Percentiles rank a stretch among this genome's conserved stretches.
Conservation (phyloP, 1,140 invertebrate genomes). For the Odontomachus brunneus region DNA sequence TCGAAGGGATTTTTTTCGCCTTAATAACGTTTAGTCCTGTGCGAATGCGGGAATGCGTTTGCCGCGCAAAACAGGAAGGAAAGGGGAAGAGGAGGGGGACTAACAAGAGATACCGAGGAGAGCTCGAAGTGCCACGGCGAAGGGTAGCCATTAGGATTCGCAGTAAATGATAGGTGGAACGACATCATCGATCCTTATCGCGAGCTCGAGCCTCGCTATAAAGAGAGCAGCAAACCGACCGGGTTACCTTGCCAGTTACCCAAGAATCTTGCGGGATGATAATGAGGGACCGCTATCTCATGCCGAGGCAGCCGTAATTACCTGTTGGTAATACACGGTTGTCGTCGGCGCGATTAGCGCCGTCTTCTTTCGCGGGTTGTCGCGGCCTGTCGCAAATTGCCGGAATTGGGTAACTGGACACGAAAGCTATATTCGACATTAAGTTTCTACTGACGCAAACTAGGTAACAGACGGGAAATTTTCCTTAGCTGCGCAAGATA, state of each 20-base stretch:
- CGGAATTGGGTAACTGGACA: constrained; percentile 66
- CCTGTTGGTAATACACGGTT: constrained; percentile 72
- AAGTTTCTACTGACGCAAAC: constrained; percentile 7
- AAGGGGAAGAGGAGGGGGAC: not conserved
- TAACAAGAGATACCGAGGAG: not conserved
- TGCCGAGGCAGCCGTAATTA: constrained; percentile 75
- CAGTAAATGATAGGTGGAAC: constrained; percentile 63
- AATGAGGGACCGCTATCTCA: constrained; percentile 70
- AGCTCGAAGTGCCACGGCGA: constrained; percentile 11
- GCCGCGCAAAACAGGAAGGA: not conserved
- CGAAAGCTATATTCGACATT: not conserved
- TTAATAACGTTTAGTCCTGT: not conserved
- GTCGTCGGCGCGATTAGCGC: constrained; percentile 70
- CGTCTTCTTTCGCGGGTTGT: constrained; percentile 63
- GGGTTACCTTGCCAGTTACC: constrained; percentile 31
- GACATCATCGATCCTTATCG: constrained; percentile 68
- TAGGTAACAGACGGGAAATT: too few relatives aligned
- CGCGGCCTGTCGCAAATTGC: constrained; percentile 63
- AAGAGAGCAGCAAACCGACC: constrained; percentile 6
- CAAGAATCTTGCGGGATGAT: constrained; percentile 62
- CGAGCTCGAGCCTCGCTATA: constrained; percentile 31
- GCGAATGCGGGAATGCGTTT: not conserved
- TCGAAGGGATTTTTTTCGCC: not conserved
- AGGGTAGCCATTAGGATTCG: constrained; percentile 64
- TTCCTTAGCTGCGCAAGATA: too few relatives aligned